Evolutionary conservation across 2,888 invertebrate genomes (phyloP), one percentile per base, ranked within the genome.

Genomic region (Heliconius charithonia): DNA sequence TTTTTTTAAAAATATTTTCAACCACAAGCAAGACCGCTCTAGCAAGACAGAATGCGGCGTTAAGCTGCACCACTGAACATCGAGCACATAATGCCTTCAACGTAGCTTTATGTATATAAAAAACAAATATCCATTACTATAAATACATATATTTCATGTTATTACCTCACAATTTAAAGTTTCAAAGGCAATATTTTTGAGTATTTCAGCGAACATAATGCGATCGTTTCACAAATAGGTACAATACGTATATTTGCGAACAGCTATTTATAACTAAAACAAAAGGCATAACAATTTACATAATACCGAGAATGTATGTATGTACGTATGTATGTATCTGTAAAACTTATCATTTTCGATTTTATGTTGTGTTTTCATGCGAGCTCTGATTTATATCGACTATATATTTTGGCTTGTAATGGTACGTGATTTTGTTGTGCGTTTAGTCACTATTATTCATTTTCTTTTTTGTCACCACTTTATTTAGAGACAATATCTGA

Each of bases 361-460:
- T 81, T 81, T 80, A 81, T 81, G 79, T 71, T 25, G 22, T n/a
- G 65, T 73, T 76, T 79, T 70, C 81, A 81, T 79, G 81, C 81
- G 71, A 81, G 29, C 59, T 41, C 45, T 70, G 66, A 75, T 66
- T 75, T 71, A 51, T 79, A 41, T 75, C 27, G 22, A 65, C 65
- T 63, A 74, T 74, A 74, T 27, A 16, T 69, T 41, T 41, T 27
- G 69, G 25, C 25, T 25, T 69, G 25, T 41, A 67, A 63, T 27
- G n/a, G 25, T 29, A 67, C n/a, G n/a, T 41, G 37, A 37, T 10
- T 41, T 37, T 37, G 67, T 67, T 16, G 3, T 67, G 6, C n/a
- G 13, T 67, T 67, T 41, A 13, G 13, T n/a, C 12, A 25, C 6
- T 27, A 27, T 63, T 29, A 27, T 27, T 1, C 2, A 19, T 27